Conservation (phyloP, 2,113 vertebrate species). For the Trinectes maculatus region DNA sequence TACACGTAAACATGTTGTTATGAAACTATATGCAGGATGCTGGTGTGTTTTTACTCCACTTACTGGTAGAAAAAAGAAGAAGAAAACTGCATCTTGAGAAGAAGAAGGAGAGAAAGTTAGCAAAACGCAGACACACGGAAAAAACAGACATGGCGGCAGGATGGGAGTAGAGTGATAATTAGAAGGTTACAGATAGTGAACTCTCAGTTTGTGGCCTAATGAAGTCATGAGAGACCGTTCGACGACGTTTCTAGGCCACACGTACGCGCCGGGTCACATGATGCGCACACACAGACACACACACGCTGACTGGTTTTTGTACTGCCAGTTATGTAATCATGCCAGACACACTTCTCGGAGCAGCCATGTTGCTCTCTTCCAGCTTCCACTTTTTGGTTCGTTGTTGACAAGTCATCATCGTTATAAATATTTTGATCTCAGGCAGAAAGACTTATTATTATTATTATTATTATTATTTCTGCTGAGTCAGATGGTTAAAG, state of each 20-base stretch:
- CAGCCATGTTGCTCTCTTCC: constrained; percentile 44
- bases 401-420: constrained; percentile 8
- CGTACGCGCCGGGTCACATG: constrained; percentile 23
- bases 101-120: neutral
- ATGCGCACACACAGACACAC: constrained; percentile 19
- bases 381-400: constrained; percentile 28
- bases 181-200: constrained; percentile 53
- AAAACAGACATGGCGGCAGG: neutral
- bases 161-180: constrained; percentile 34
- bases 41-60: neutral
- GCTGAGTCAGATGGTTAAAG: neutral
- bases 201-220: constrained; percentile 53
- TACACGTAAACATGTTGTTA: neutral
- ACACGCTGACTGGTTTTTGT: constrained; percentile 2
- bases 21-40: neutral
- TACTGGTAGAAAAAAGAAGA: too few species aligned
- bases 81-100: neutral
- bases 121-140: neutral
- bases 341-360: constrained; percentile 30
- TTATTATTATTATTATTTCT: too few species aligned
- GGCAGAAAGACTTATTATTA: neutral
- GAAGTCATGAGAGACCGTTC: constrained; percentile 66
- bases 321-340: constrained; percentile 61
- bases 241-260: constrained; percentile 60
- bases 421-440: constrained; percentile 19